These are phyloP conservation scores for Calcarius lapponicus DNA, from an alignment of 2,797 vertebrate genomes.

Conservation along the genomic window DNA sequence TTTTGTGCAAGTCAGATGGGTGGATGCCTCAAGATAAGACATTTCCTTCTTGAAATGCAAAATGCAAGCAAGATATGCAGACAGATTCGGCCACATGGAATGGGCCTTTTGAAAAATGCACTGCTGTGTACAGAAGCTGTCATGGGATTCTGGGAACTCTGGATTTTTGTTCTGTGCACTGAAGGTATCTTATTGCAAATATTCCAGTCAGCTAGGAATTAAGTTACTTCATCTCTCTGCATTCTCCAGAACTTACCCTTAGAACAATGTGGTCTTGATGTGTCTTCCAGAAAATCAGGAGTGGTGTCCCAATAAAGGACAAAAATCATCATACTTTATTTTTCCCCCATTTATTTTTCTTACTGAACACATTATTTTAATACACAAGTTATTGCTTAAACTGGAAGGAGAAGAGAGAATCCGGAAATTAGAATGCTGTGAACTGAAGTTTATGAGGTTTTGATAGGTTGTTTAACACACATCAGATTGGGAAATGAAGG, in stretches of 20 bases:
- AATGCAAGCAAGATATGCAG: neutral
- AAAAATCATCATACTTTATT: neutral
- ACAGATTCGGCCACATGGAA: neutral
- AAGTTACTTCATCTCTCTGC: neutral
- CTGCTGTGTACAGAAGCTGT: neutral
- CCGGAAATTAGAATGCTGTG: conserved; percentile 59
- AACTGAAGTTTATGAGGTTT: conserved; percentile 65
- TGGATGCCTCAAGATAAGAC: neutral
- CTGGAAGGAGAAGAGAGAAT: conserved; percentile 34
- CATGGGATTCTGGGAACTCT: neutral
- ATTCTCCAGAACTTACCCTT: neutral
- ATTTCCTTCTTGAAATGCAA: neutral
- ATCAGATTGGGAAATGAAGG: conserved; percentile 62
- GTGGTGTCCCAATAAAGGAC: neutral
- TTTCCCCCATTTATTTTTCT: conserved; percentile 46
- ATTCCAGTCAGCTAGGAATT: neutral
- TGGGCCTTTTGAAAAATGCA: neutral
- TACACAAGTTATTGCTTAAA: conserved; percentile 28
- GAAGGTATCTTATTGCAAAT: neutral
- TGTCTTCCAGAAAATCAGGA: neutral
- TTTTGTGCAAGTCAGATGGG: neutral
- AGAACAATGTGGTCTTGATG: neutral
- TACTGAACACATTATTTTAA: conserved; percentile 24
- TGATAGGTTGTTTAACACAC: conserved; percentile 68
- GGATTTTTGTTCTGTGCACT: neutral